These are phyloP conservation scores for Liposcelis brunnea DNA, from an alignment of 2,888 invertebrate genomes.

Conservation along the genomic window DNA sequence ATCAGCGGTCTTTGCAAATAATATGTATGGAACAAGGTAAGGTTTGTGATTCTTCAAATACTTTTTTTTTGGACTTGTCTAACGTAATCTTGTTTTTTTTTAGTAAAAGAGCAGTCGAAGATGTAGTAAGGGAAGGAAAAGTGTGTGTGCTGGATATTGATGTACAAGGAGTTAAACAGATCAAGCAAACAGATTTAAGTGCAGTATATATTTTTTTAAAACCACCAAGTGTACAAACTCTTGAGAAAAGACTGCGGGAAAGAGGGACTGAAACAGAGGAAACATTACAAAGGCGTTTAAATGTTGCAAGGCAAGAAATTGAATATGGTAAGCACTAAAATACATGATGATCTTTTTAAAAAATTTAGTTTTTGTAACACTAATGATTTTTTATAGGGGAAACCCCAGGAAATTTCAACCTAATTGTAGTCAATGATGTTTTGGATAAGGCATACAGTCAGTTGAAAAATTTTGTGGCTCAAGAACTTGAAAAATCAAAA, in stretches of 20 bases:
- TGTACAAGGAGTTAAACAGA: slow-evolving; percentile 80
- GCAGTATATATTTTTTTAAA: slow-evolving; percentile 78
- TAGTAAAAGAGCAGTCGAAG: slow-evolving; percentile 71
- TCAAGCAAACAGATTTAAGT: slow-evolving; percentile 64
- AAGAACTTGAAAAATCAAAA: slow-evolving; percentile 33
- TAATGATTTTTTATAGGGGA: slow-evolving; percentile 26
- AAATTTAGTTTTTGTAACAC: too few relatives aligned
- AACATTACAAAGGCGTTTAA: slow-evolving; percentile 56
- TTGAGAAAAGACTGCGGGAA: slow-evolving; percentile 52
- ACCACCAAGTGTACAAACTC: slow-evolving; percentile 69
- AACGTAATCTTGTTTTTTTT: slow-evolving; percentile 21
- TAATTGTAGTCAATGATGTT: slow-evolving; percentile 64
- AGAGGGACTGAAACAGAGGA: slow-evolving; percentile 88
- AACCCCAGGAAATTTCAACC: slow-evolving; percentile 62
- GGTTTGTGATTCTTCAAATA: slow-evolving; percentile 10
- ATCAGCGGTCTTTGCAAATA: slow-evolving; percentile 78
- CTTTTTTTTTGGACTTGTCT: background rate
- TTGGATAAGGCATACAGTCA: slow-evolving; percentile 62
- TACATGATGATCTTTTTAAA: too few relatives aligned
- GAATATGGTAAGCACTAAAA: slow-evolving; percentile 46
- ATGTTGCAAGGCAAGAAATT: slow-evolving; percentile 63
- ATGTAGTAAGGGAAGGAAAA: slow-evolving; percentile 60
- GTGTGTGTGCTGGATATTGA: slow-evolving; percentile 92
- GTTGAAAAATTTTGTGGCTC: slow-evolving; percentile 47
- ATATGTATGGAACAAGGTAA: slow-evolving; percentile 90